phyloP scores from a whole-genome alignment of 2,797 vertebrate genomes.

The Myotis vivesi region DNA sequence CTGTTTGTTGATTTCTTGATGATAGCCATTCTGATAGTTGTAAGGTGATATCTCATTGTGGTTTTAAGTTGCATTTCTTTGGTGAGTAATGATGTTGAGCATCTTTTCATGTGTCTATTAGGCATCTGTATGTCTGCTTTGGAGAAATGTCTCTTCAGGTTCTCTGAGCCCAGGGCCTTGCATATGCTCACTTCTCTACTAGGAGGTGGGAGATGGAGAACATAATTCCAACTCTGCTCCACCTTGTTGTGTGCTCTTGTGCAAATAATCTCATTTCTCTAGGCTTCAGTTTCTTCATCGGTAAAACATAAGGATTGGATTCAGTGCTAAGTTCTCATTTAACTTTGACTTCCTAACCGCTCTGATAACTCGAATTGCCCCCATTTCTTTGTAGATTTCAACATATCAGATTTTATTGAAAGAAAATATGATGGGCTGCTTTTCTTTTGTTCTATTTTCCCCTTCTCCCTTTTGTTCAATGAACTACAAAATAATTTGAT shows the following conservation, averaged over 20 bases:
- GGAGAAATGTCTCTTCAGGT: not conserved
- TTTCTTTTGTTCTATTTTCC: slow-evolving; percentile 24
- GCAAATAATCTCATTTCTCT: not conserved
- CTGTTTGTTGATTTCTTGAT: not conserved
- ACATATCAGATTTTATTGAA: not conserved
- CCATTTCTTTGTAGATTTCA: slow-evolving; percentile 34
- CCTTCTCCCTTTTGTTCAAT: not conserved
- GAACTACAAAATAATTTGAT: slow-evolving; percentile 60
- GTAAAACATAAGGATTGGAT: not conserved
- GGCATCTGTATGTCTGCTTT: not conserved
- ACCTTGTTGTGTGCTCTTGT: not conserved
- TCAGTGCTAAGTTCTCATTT: not conserved
- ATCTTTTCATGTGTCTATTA: not conserved
- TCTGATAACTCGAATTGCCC: not conserved
- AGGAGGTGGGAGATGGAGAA: not conserved
- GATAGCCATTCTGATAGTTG: too few relatives aligned
- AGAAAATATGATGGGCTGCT: not conserved
- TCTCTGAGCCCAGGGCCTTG: not conserved
- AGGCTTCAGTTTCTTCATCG: not conserved
- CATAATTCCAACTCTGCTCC: not conserved
- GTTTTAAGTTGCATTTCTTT: not conserved
- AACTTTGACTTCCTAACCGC: not conserved
- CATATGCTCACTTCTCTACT: not conserved
- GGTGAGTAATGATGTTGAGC: not conserved
- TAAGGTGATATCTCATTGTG: not conserved